Evolutionary conservation across 2,797 vertebrate genomes (phyloP).

Genomic region (Gymnopithys bicolor): DNA sequence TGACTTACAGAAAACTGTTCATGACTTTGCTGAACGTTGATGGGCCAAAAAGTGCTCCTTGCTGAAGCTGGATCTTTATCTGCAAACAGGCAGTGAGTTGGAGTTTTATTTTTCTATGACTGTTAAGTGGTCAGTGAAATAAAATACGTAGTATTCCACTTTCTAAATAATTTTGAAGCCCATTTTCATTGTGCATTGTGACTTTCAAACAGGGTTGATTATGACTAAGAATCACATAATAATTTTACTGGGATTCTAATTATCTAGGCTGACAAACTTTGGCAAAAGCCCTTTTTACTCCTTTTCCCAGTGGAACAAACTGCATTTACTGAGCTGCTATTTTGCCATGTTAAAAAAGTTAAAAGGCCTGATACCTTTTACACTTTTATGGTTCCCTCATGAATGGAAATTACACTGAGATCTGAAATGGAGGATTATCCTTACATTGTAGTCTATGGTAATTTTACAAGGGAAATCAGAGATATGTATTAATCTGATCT

Average conservation of each 20-base stretch:
- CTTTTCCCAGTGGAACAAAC: not conserved
- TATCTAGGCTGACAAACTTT: not conserved
- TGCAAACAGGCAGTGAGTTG: not conserved
- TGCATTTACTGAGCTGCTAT: not conserved
- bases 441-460: not conserved
- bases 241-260: not conserved
- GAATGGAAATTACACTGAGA: not conserved
- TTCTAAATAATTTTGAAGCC: not conserved
- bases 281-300: not conserved
- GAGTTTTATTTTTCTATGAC: not conserved
- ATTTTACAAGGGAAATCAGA: slow-evolving; percentile 9
- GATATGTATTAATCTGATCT: not conserved
- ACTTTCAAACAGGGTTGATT: not conserved
- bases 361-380: not conserved
- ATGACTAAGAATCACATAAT: not conserved
- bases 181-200: not conserved
- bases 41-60: not conserved
- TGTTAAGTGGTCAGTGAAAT: not conserved
- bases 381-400: not conserved
- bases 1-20: not conserved
- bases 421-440: not conserved
- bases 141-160: not conserved
- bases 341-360: not conserved
- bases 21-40: not conserved
- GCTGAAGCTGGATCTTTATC: not conserved